Conservation (phyloP, 2,888 invertebrate genomes). For the Trissolcus brochymenae region DNA sequence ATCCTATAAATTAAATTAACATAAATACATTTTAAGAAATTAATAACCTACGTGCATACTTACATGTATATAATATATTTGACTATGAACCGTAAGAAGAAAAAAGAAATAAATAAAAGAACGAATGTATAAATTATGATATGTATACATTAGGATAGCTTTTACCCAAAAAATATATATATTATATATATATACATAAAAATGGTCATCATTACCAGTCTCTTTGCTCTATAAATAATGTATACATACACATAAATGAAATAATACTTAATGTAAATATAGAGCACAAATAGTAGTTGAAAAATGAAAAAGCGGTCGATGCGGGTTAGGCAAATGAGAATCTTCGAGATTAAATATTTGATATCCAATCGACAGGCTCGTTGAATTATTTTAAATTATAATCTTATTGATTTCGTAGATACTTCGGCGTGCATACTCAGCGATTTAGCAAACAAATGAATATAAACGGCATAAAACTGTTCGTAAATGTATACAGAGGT, state of each 20-base stretch:
- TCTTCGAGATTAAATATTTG: slow-evolving; percentile 41
- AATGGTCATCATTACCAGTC: not conserved
- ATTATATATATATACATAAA: not conserved
- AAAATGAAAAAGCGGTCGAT: slow-evolving; percentile 57
- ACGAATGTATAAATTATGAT: not conserved
- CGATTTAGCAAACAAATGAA: not conserved
- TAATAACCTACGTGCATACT: slow-evolving; percentile 58
- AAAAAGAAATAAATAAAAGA: not conserved
- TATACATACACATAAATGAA: slow-evolving; percentile 47
- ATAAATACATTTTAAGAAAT: slow-evolving; percentile 56
- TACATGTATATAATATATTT: slow-evolving; percentile 51
- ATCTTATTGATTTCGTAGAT: slow-evolving; percentile 34
- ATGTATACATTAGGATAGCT: slow-evolving; percentile 16
- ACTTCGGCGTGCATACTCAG: slow-evolving; percentile 22
- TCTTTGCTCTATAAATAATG: slow-evolving; percentile 5
- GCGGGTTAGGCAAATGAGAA: slow-evolving; percentile 53
- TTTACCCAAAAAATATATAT: not conserved
- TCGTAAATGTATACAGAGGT: too few species aligned
- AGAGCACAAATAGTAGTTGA: slow-evolving; percentile 69
- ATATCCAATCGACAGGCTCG: slow-evolving; percentile 42
- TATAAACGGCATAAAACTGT: too few species aligned
- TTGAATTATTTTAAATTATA: slow-evolving; percentile 19
- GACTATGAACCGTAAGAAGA: slow-evolving; percentile 38
- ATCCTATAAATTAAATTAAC: slow-evolving; percentile 62
- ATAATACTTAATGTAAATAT: slow-evolving; percentile 67